Evolutionary conservation across 1,140 invertebrate genomes (phyloP).

Genomic region (Marisa cornuarietis): DNA sequence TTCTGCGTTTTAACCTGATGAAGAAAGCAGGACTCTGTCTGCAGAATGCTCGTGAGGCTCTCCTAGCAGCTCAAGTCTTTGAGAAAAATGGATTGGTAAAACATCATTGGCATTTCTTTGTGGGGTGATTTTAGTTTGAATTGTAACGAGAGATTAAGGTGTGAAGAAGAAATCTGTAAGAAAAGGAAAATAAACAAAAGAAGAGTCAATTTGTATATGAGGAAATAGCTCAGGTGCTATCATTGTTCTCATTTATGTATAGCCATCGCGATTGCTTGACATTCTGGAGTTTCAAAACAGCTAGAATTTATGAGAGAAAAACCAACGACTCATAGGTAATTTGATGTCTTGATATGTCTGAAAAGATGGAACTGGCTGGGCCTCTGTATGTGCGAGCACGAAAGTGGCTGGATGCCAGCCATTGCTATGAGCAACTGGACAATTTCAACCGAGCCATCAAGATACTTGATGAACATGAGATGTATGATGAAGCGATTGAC

Average conservation of each 20-base stretch:
- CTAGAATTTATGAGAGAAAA: background rate
- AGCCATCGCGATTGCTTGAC: background rate
- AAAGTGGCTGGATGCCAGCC: constrained; percentile 32
- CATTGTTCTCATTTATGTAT: too few species aligned
- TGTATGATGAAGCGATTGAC: constrained; percentile 52
- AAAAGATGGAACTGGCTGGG: constrained; percentile 30
- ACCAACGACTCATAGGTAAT: background rate
- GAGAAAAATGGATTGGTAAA: constrained; percentile 55
- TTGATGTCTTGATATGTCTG: too few species aligned
- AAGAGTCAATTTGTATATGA: background rate
- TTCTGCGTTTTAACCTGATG: constrained; percentile 18
- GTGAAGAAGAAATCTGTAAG: background rate
- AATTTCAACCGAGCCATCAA: constrained; percentile 38
- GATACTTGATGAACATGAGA: constrained; percentile 37
- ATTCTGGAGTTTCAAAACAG: background rate
- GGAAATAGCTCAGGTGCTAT: background rate
- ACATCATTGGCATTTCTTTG: background rate
- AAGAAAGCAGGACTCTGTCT: constrained; percentile 51
- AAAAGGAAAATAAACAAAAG: background rate
- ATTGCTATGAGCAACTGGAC: constrained; percentile 44
- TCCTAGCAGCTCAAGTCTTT: constrained; percentile 47
- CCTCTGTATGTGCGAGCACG: constrained; percentile 36
- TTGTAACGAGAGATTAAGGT: background rate
- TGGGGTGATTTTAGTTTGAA: background rate
- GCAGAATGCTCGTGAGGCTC: constrained; percentile 50